Base-by-base conservation (phyloP, 2,888 invertebrate species). In the Drosophila merina region DNA sequence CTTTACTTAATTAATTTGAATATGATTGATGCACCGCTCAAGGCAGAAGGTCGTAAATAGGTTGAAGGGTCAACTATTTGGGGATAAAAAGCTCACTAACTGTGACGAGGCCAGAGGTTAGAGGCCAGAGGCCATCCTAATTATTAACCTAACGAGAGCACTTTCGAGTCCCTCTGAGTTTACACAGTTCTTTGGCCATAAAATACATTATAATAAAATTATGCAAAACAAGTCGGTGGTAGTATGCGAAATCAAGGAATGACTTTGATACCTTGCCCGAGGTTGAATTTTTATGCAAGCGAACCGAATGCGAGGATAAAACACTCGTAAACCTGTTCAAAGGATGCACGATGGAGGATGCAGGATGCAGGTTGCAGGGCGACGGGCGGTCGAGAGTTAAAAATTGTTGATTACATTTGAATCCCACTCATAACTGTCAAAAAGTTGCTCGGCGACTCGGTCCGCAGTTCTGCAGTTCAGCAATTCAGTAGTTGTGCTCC, bases 391-490 rank as follows among this genome's bases (percentile, higher is more conserved):
- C 49, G 72, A 62, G 68, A 74, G 73, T 72, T 81, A 57, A 76
- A 75, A 79, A 68, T 75, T 68, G 76, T 77, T 84, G 85, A 78
- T 84, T 86, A 81, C 87, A 84, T 86, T 86, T 84, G 85, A 86
- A 84, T 81, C 87, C 73, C 76, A 81, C 85, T 84, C 87, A 84
- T 86, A 78, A 86, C 72, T 86, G 83, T 86, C 83, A 86, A 72
- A 77, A 74, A 78, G 75, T 79, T 66, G 47, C 63, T 71, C 67
- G 59, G 44, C 68, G 57, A 33, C 60, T 20, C 25, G 14, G 26
- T 28, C 26, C 9, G 25, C 42, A 31, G 50, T 36, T 36, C 4
- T 26, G 4, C n/a, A 48, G 44, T 44, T 30, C 48, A 42, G 14
- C 20, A 20, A 20, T 20, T 20, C 20, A 20, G 20, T 20, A 20